Evolutionary conservation across 2,113 vertebrate genomes (phyloP).

Genomic region (Embiotoca jacksoni): DNA sequence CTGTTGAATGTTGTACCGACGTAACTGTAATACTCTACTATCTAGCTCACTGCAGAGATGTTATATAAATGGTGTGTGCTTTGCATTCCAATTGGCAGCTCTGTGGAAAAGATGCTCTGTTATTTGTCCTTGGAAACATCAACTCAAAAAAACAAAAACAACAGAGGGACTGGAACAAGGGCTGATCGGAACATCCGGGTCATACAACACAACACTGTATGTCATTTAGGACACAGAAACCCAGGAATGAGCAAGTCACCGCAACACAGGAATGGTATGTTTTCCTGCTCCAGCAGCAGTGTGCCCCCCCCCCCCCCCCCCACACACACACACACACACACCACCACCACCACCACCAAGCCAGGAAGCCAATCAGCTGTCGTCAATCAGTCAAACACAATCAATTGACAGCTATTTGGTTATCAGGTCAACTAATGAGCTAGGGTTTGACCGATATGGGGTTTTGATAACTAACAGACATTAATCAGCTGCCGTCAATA

Average conservation of each 20-base stretch:
- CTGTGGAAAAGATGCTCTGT: slow-evolving; percentile 51
- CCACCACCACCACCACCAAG: too few species aligned
- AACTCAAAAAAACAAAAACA: slow-evolving; percentile 1
- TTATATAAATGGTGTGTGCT: slow-evolving; percentile 70
- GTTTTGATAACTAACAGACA: neutral
- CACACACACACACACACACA: too few species aligned
- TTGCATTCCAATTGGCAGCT: slow-evolving; percentile 71
- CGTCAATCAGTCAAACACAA: slow-evolving; percentile 75
- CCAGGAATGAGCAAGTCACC: slow-evolving; percentile 31
- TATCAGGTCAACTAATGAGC: slow-evolving; percentile 25
- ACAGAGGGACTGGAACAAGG: slow-evolving; percentile 28
- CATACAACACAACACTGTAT: neutral
- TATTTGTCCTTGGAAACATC: slow-evolving; percentile 56
- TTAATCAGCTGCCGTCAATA: too few species aligned
- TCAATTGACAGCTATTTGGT: slow-evolving; percentile 68
- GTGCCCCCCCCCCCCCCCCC: slow-evolving; percentile 4
- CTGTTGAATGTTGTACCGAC: slow-evolving; percentile 73
- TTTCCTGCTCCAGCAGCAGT: slow-evolving; percentile 61
- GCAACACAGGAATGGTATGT: slow-evolving; percentile 29
- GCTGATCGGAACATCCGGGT: slow-evolving; percentile 6
- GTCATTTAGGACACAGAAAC: slow-evolving; percentile 10
- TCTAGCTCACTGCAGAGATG: slow-evolving; percentile 72
- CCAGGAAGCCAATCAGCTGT: slow-evolving; percentile 65
- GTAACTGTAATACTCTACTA: slow-evolving; percentile 72
- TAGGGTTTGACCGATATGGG: slow-evolving; percentile 44